Base-by-base conservation (phyloP, 2,113 vertebrate genomes). In the Cepphus grylle region DNA sequence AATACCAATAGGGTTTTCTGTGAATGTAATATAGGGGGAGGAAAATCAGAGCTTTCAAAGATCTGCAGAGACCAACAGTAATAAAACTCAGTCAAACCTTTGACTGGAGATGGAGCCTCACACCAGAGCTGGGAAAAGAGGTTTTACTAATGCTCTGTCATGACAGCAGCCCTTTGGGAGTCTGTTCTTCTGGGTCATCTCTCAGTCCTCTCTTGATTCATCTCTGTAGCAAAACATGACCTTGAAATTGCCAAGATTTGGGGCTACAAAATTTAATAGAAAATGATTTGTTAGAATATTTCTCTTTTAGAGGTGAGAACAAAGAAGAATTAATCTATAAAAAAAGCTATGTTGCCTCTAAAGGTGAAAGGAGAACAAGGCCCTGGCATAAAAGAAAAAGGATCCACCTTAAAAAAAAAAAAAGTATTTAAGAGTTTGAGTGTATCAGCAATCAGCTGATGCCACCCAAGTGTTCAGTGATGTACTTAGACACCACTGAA, bases 401-500 rank as follows among this genome's bases (percentile, higher is more conserved):
- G 18, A 76, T 43, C 59, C 71, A 52, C 76, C 76, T 94, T 92
- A 67, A 94, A 92, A 80, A 14, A 47, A 26, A 34, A 72, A 29
- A 30, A 58, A 26, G 4, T 47, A 45, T 71, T 81, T 55, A 88
- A 67, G 59, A 71, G 32, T 63, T 70, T 50, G 85, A 89, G 34
- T 63, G 40, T 69, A 92, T 88, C 94, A 87, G 34, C 71, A 86
- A 76, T 86, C 89, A 94, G 90, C 93, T 96, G 94, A 95, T 96
- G 93, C 93, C 94, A 96, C 85, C 89, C 95, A 97, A 93, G 94
- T 95, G 73, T 59, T 90, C 72, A 50, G 78, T 50, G 93, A 71
- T 87, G 47, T 73, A 43, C 58, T 86, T 7, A 88, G 58, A 69
- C 87, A 88, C 55, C 63, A 77, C 65, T 56, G 55, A 84, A 80